Percentiles rank a stretch among this genome's conserved stretches.
Evolutionary conservation across 2,797 vertebrate species (phyloP).

Genomic region (Spinibarbus caldwelli): DNA sequence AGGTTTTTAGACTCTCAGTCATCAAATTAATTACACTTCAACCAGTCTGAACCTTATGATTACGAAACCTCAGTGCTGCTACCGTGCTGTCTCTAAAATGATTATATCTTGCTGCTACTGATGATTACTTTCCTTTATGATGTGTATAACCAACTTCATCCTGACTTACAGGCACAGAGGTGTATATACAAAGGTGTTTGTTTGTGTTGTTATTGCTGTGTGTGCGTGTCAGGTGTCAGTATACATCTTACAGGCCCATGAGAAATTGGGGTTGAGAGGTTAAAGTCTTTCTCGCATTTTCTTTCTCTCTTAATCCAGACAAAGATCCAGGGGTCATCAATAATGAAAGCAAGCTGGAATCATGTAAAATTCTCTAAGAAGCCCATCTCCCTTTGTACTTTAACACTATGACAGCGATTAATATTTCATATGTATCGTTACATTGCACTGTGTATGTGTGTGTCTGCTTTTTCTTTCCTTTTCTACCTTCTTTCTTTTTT

Average conservation of each 20-base stretch:
- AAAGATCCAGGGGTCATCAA: conserved; percentile 65
- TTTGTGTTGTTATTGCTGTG: neutral
- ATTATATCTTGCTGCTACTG: neutral
- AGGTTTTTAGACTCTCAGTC: neutral
- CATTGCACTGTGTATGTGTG: conserved; percentile 39
- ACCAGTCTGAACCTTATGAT: neutral
- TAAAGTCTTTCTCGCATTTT: conserved; percentile 17
- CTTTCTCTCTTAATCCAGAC: conserved; percentile 57
- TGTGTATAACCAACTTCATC: neutral
- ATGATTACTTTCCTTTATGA: neutral
- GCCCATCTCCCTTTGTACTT: conserved; percentile 67
- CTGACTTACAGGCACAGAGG: neutral
- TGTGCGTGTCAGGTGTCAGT: conserved; percentile 31
- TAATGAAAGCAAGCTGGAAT: conserved; percentile 71
- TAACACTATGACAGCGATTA: conserved; percentile 66
- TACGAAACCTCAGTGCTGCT: neutral
- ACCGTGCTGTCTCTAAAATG: neutral
- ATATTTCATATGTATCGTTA: conserved; percentile 67
- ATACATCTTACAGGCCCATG: conserved; percentile 26
- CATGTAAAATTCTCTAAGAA: conserved; percentile 79
- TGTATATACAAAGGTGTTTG: neutral
- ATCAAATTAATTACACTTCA: conserved; percentile 6
- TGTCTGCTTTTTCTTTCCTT: conserved; percentile 20
- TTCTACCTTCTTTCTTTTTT: neutral
- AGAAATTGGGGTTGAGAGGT: neutral